These are phyloP conservation scores for Callopanchax toddi DNA, from an alignment of 2,113 vertebrate genomes.

Conservation along the genomic window DNA sequence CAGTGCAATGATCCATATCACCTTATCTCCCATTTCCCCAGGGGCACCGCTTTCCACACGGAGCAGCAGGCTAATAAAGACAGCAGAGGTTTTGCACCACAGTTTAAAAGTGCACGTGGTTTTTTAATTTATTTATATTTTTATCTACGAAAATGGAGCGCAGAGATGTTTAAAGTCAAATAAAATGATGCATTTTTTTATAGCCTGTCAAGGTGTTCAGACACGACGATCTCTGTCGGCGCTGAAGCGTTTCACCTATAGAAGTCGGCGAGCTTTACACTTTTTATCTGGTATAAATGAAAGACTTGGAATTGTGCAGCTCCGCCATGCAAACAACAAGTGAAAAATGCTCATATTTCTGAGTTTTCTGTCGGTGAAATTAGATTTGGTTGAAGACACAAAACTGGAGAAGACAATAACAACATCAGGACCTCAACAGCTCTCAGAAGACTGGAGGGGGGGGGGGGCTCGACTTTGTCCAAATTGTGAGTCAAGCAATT, in stretches of 20 bases:
- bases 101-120: constrained; percentile 26
- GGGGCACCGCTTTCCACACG: constrained; percentile 41
- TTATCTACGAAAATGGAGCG: not conserved
- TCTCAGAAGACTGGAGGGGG: constrained; percentile 3
- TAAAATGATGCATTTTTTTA: not conserved
- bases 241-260: not conserved
- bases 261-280: not conserved
- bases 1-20: constrained; percentile 72
- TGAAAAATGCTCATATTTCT: constrained; percentile 7
- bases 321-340: not conserved
- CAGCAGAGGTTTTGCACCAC: constrained; percentile 45
- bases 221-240: accelerated
- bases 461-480: constrained; percentile 21
- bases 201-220: not conserved
- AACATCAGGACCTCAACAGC: constrained; percentile 31
- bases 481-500: constrained; percentile 59
- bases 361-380: constrained; percentile 21
- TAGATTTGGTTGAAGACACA: constrained; percentile 21
- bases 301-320: constrained; percentile 3
- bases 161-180: not conserved
- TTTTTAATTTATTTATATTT: constrained; percentile 2
- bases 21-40: constrained; percentile 62
- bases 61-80: constrained; percentile 61
- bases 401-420: constrained; percentile 34
- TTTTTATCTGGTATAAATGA: not conserved